Evolutionary conservation across 1,140 invertebrate genomes (phyloP).

Genomic region (Ceratina calcarata): DNA sequence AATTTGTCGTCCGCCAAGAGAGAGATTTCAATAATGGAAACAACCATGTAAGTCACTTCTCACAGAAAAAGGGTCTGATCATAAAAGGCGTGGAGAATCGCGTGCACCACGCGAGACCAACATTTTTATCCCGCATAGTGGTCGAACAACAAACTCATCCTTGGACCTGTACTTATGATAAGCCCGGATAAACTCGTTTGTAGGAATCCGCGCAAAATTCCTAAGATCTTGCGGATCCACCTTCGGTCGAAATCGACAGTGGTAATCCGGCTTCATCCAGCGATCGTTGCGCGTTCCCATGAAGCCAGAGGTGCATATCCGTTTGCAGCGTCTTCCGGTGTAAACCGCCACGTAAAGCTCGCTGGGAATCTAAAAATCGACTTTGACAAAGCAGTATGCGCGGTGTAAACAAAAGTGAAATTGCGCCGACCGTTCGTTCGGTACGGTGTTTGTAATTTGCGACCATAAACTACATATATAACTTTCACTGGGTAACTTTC

Average conservation of each 20-base stretch:
- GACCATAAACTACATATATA: slow-evolving; percentile 33
- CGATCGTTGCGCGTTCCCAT: background rate
- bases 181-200: slow-evolving; percentile 37
- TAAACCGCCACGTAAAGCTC: slow-evolving; percentile 21
- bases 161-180: slow-evolving; percentile 32
- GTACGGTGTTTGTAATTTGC: slow-evolving; percentile 39
- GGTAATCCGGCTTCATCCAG: background rate
- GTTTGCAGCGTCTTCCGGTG: slow-evolving; percentile 13
- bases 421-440: slow-evolving; percentile 32
- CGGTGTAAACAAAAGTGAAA: slow-evolving; percentile 49
- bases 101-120: background rate
- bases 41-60: background rate
- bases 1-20: background rate
- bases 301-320: slow-evolving; percentile 2
- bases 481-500: slow-evolving; percentile 62
- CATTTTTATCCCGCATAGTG: background rate
- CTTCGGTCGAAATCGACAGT: slow-evolving; percentile 30
- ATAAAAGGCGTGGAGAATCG: background rate
- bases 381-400: background rate
- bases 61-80: background rate
- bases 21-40: too few relatives aligned
- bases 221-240: slow-evolving; percentile 17
- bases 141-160: slow-evolving; percentile 38
- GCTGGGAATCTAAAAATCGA: background rate
- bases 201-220: slow-evolving; percentile 23